phyloP scores from a whole-genome alignment of 2,797 vertebrate species.

The Tiaroga cobitis region DNA sequence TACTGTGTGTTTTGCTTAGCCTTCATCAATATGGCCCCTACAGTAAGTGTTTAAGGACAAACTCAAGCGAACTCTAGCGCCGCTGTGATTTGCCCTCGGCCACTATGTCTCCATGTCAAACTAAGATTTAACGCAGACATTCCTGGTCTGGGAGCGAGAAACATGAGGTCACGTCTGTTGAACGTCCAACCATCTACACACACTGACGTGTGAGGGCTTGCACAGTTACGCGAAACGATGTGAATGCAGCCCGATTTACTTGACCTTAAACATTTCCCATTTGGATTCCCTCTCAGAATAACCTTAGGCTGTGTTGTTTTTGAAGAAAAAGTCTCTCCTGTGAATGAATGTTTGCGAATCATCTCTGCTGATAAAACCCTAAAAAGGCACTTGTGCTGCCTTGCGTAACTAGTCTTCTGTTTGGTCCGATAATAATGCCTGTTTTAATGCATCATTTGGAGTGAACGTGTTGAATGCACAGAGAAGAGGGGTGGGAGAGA shows the following conservation, averaged over 20 bases:
- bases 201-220: conserved; percentile 19
- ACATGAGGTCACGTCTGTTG: conserved; percentile 31
- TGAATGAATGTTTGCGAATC: background rate
- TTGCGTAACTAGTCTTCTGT: conserved; percentile 13
- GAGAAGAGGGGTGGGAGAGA: background rate
- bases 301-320: background rate
- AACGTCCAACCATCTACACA: background rate
- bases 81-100: background rate
- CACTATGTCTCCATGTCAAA: background rate
- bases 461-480: conserved; percentile 31
- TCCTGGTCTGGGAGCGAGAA: conserved; percentile 6
- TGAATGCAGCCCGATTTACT: background rate
- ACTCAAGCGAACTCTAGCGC: background rate
- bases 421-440: conserved; percentile 23
- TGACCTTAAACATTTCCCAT: conserved; percentile 34
- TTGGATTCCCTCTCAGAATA: background rate
- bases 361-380: background rate
- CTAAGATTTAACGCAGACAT: conserved; percentile 9
- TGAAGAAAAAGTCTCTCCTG: background rate
- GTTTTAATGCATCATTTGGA: conserved; percentile 33
- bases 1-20: conserved; percentile 4
- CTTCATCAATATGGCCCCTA: background rate
- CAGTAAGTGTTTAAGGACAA: background rate
- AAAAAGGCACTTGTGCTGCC: conserved; percentile 2
- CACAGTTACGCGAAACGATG: conserved; percentile 7